Percentiles rank a stretch among this genome's conserved stretches.
These are phyloP conservation scores for Perdita meconis DNA, from an alignment of 2,888 invertebrate genomes.

Conservation along the genomic window DNA sequence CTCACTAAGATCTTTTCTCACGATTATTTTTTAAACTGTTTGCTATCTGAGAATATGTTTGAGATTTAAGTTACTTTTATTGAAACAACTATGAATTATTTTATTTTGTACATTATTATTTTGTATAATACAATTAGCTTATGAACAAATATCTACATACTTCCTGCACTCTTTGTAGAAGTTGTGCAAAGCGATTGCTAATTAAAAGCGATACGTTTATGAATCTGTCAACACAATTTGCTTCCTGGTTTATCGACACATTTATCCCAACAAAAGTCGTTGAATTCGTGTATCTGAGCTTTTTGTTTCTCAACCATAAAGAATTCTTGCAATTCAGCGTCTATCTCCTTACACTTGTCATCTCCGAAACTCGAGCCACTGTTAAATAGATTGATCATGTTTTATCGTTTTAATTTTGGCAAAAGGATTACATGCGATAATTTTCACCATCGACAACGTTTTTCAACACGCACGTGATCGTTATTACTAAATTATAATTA, in stretches of 20 bases:
- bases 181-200: constrained; percentile 94
- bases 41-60: too few species aligned
- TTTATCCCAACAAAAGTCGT: constrained; percentile 98
- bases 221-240: constrained; percentile 96
- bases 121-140: constrained; percentile 11
- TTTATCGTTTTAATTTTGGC: constrained; percentile 23
- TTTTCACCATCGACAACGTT: constrained; percentile 2
- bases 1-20: too few species aligned
- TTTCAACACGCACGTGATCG: constrained; percentile 38
- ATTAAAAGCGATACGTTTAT: constrained; percentile 96
- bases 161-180: constrained; percentile 89
- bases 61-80: too few species aligned
- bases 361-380: constrained; percentile 70
- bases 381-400: constrained; percentile 78
- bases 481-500: neutral
- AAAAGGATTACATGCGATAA: constrained; percentile 6
- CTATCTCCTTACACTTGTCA: constrained; percentile 84
- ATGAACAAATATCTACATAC: constrained; percentile 22
- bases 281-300: constrained; percentile 96
- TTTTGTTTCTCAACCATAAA: constrained; percentile 94
- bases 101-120: constrained; percentile 12
- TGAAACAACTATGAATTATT: too few species aligned
- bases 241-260: constrained; percentile 95
- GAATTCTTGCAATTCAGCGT: constrained; percentile 93
- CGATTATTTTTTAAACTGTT: too few species aligned